A percentile compares a stretch with the other conserved stretches of the same genome.
phyloP scores from a whole-genome alignment of 2,888 invertebrate genomes.

The Aphodius sticticus region DNA sequence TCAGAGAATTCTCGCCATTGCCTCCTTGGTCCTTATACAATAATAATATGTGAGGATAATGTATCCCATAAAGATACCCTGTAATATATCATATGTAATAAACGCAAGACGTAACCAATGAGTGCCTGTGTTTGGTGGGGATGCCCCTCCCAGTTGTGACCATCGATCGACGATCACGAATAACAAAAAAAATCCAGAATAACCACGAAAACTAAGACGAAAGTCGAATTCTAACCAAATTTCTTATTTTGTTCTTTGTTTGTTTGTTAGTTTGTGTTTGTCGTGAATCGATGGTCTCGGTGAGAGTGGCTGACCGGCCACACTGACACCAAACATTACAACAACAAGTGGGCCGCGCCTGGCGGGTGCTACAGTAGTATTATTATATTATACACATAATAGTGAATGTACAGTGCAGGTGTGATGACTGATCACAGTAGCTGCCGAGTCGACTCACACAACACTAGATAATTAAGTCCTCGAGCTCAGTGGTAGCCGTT shows the following conservation, averaged over 20 bases:
- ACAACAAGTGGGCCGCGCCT: constrained; percentile 62
- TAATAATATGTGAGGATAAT: constrained; percentile 62
- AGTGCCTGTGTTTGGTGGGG: constrained; percentile 62
- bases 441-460: constrained; percentile 62
- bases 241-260: not conserved
- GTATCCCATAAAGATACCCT: constrained; percentile 63
- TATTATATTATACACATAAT: constrained; percentile 54
- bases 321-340: constrained; percentile 62
- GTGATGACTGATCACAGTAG: constrained; percentile 60
- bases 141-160: constrained; percentile 49
- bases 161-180: constrained; percentile 23
- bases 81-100: constrained; percentile 61
- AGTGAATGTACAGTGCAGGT: constrained; percentile 63
- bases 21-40: constrained; percentile 60
- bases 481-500: constrained; percentile 93
- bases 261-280: constrained; percentile 7
- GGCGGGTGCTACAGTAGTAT: constrained; percentile 60
- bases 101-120: constrained; percentile 61
- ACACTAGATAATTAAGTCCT: constrained; percentile 53
- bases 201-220: not conserved
- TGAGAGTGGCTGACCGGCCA: constrained; percentile 62
- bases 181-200: not conserved
- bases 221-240: not conserved
- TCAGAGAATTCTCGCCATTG: constrained; percentile 51
- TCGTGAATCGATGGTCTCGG: constrained; percentile 59